phyloP scores from a whole-genome alignment of 2,888 invertebrate genomes.

The Rotaria socialis region DNA sequence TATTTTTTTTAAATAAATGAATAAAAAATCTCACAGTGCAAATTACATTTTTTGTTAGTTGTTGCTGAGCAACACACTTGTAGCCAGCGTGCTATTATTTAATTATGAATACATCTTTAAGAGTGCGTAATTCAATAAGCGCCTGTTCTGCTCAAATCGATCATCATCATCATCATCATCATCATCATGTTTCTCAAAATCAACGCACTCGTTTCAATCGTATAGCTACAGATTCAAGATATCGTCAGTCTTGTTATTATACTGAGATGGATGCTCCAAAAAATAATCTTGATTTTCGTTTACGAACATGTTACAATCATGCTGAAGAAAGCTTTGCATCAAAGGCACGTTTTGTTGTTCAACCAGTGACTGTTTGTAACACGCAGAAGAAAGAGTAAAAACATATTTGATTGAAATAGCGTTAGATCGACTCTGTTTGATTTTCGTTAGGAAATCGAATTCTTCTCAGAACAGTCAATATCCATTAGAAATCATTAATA shows the following conservation, averaged over 20 bases:
- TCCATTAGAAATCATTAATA: not conserved
- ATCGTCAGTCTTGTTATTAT: not conserved
- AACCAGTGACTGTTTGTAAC: not conserved
- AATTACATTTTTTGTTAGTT: too few species aligned
- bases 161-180: too few species aligned
- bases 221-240: not conserved
- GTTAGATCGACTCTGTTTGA: too few species aligned
- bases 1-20: not conserved
- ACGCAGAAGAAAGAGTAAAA: not conserved
- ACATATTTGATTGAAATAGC: too few species aligned
- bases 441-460: not conserved
- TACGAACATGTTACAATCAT: conserved; percentile 16
- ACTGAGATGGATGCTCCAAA: not conserved
- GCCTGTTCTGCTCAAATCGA: too few species aligned
- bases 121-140: too few species aligned
- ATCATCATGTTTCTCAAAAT: too few species aligned
- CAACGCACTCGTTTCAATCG: not conserved
- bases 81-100: too few species aligned
- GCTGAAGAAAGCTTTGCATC: not conserved
- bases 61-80: too few species aligned
- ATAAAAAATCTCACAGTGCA: too few species aligned
- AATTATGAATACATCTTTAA: too few species aligned
- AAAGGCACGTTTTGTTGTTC: not conserved
- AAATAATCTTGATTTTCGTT: not conserved
- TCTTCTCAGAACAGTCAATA: not conserved